These are phyloP conservation scores for Pycnomerus fuliginosus DNA, from an alignment of 2,888 invertebrate species.

Conservation along the genomic window DNA sequence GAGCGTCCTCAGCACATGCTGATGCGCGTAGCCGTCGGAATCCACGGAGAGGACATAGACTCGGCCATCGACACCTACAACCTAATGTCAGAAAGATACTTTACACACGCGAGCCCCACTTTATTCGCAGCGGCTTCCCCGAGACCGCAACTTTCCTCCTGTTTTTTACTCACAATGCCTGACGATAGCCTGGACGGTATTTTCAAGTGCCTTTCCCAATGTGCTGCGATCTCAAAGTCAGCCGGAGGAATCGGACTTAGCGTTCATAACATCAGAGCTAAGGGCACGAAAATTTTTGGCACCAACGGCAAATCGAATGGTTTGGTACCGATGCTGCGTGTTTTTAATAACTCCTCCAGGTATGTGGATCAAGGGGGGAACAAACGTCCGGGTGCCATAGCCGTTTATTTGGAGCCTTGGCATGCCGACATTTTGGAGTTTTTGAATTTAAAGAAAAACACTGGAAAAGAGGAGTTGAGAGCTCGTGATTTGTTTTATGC, in stretches of 20 bases:
- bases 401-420: slow-evolving; percentile 98
- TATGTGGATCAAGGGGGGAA: slow-evolving; percentile 99
- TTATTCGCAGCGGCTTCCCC: slow-evolving; percentile 93
- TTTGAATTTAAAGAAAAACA: slow-evolving; percentile 92
- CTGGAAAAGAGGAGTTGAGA: slow-evolving; percentile 90
- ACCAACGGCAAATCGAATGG: slow-evolving; percentile 96
- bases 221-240: slow-evolving; percentile 93
- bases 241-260: slow-evolving; percentile 98
- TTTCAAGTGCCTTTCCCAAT: slow-evolving; percentile 86
- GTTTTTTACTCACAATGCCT: slow-evolving; percentile 91
- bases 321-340: slow-evolving; percentile 91
- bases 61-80: slow-evolving; percentile 95
- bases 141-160: slow-evolving; percentile 90
- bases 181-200: slow-evolving; percentile 96
- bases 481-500: slow-evolving; percentile 96
- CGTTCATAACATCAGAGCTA: slow-evolving; percentile 92
- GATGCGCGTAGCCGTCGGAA: slow-evolving; percentile 96
- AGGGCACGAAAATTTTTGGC: slow-evolving; percentile 88
- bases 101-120: slow-evolving; percentile 98
- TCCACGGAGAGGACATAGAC: slow-evolving; percentile 92
- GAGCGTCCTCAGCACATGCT: slow-evolving; percentile 99
- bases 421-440: slow-evolving; percentile 97
- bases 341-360: slow-evolving; percentile 92
- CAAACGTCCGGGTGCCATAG: slow-evolving; percentile 96
- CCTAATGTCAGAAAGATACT: slow-evolving; percentile 89